phyloP scores from a whole-genome alignment of 2,113 vertebrate genomes.

The Myrmecophaga tridactyla region DNA sequence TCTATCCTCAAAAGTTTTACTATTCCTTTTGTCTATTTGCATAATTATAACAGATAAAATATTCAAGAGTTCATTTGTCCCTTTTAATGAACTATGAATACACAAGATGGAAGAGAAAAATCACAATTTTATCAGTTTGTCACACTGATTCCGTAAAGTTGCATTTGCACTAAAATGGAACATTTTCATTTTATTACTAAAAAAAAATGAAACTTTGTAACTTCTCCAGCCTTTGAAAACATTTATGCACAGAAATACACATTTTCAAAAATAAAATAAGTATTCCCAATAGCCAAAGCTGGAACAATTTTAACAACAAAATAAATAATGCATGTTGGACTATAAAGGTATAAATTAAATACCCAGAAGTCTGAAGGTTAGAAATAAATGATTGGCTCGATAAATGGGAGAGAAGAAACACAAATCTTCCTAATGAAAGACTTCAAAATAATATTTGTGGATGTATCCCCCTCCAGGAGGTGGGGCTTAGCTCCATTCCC shows the following conservation, averaged over 20 bases:
- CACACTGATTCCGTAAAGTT: neutral
- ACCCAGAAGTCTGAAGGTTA: neutral
- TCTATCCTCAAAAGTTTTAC: neutral
- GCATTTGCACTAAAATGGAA: neutral
- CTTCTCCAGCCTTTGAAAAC: neutral
- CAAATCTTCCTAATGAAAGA: neutral
- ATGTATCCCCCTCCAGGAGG: neutral
- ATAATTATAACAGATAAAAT: neutral
- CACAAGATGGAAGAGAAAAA: neutral
- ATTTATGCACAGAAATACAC: neutral
- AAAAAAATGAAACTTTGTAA: slow-evolving; percentile 31
- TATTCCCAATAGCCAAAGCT: neutral
- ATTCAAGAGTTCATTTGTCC: neutral
- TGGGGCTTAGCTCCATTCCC: neutral
- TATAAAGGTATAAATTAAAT: slow-evolving; percentile 12
- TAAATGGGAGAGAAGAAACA: neutral
- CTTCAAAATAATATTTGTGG: neutral
- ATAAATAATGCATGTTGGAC: neutral
- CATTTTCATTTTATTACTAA: neutral
- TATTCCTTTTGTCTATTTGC: neutral
- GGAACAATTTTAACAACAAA: neutral
- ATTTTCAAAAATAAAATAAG: neutral
- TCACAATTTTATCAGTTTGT: neutral
- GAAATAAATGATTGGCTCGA: neutral
- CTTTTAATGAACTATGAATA: neutral